phyloP scores from a whole-genome alignment of 2,888 invertebrate genomes.

The Luffia ferchaultella region DNA sequence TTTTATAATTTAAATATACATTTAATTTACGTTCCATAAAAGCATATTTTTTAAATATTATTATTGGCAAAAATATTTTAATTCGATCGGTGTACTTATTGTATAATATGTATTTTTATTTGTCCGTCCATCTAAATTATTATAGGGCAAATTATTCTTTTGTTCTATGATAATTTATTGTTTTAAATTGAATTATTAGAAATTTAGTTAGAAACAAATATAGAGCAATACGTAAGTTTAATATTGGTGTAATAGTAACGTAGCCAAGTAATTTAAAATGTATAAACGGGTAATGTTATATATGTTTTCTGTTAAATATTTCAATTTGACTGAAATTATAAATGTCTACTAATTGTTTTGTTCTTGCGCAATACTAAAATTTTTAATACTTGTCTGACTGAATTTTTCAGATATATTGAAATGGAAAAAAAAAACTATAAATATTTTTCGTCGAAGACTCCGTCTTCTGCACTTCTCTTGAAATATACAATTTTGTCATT shows the following conservation, averaged over 20 bases:
- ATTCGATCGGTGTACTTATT: not conserved
- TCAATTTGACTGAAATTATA: too few species aligned
- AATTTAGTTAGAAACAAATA: slow-evolving; percentile 27
- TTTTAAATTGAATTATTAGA: slow-evolving; percentile 26
- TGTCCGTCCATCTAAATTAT: not conserved
- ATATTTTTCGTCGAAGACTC: not conserved
- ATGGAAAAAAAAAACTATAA: not conserved
- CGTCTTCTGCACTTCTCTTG: not conserved
- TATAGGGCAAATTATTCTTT: too few species aligned
- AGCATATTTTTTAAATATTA: not conserved
- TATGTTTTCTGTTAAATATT: slow-evolving; percentile 5
- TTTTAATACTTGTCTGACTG: not conserved
- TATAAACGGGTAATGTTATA: slow-evolving; percentile 9
- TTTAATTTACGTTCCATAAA: too few species aligned
- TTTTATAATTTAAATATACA: too few species aligned
- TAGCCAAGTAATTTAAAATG: slow-evolving; percentile 12
- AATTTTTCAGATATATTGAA: not conserved
- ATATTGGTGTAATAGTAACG: not conserved
- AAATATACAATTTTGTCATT: not conserved
- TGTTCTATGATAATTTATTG: not conserved
- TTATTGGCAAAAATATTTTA: not conserved
- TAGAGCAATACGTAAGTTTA: not conserved
- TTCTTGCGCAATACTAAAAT: not conserved
- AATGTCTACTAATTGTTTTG: slow-evolving; percentile 7
- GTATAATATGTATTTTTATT: not conserved